These are phyloP conservation scores for Drosophila guanche DNA, from an alignment of 1,140 invertebrate genomes.

Conservation along the genomic window DNA sequence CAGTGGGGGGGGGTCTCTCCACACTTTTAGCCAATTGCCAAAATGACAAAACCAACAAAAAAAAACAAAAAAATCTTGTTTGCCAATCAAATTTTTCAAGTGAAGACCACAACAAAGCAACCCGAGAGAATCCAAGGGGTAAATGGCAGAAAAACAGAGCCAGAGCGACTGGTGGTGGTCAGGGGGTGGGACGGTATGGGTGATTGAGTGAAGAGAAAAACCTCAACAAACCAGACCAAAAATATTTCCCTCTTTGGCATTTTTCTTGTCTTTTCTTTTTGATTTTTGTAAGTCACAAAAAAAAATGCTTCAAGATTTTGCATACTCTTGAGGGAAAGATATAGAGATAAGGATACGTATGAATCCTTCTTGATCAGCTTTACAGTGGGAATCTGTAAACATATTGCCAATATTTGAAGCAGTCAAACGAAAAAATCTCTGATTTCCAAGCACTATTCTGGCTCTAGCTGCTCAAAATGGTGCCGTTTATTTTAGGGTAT, in stretches of 20 bases:
- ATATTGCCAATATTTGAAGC: too few relatives aligned
- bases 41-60: constrained; percentile 34
- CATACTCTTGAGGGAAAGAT: too few relatives aligned
- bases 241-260: constrained; percentile 14
- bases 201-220: constrained; percentile 10
- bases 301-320: constrained; percentile 3
- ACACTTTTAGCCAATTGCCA: constrained; percentile 37
- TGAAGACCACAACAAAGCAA: constrained; percentile 47
- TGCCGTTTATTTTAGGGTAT: too few relatives aligned
- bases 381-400: too few relatives aligned
- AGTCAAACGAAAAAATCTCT: constrained; percentile 14
- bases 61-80: constrained; percentile 37
- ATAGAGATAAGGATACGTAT: too few relatives aligned
- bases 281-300: too few relatives aligned
- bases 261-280: not conserved
- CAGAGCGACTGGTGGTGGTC: too few relatives aligned
- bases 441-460: not conserved
- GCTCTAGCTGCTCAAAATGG: too few relatives aligned
- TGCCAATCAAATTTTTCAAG: constrained; percentile 52
- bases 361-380: too few relatives aligned
- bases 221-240: constrained; percentile 27
- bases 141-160: constrained; percentile 19
- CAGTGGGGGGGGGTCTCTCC: not conserved
- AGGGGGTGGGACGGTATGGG: not conserved
- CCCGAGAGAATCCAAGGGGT: constrained; percentile 19